phyloP scores from a whole-genome alignment of 2,797 vertebrate species.

The Poeciliopsis turneri region DNA sequence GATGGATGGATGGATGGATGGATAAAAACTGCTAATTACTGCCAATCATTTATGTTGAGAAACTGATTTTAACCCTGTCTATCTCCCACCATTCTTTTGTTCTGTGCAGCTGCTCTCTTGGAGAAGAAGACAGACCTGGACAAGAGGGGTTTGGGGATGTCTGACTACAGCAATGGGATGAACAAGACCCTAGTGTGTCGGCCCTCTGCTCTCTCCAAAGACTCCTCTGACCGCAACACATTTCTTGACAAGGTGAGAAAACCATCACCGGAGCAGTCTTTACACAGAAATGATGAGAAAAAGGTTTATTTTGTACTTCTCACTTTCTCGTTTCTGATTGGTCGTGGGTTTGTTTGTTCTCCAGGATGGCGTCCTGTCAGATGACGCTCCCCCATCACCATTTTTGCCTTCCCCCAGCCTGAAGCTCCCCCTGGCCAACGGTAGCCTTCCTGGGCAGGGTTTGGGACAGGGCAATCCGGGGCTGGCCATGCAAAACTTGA shows the following conservation, averaged over 20 bases:
- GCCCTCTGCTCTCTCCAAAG: conserved; percentile 94
- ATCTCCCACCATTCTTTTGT: neutral
- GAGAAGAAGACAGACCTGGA: conserved; percentile 99
- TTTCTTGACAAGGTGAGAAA: conserved; percentile 93
- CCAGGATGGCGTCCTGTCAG: conserved; percentile 95
- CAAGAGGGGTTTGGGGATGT: conserved; percentile 95
- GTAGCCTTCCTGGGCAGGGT: conserved; percentile 96
- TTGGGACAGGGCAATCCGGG: conserved; percentile 95
- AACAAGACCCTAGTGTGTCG: conserved; percentile 94
- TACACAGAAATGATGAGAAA: neutral
- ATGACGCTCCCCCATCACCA: conserved; percentile 96
- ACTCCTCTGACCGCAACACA: conserved; percentile 92
- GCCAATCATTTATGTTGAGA: neutral
- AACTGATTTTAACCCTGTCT: neutral
- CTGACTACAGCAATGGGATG: conserved; percentile 95
- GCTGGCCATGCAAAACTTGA: conserved; percentile 99
- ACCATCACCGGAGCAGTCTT: neutral
- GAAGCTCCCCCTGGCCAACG: conserved; percentile 97
- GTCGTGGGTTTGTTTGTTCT: conserved; percentile 64
- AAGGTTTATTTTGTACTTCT: neutral
- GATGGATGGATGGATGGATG: too few species aligned
- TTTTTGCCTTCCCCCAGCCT: conserved; percentile 99
- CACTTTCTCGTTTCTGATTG: neutral
- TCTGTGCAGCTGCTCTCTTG: conserved; percentile 89
- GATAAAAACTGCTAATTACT: neutral